Evolutionary conservation across 2,113 vertebrate genomes (phyloP).

Genomic region (Etheostoma spectabile): DNA sequence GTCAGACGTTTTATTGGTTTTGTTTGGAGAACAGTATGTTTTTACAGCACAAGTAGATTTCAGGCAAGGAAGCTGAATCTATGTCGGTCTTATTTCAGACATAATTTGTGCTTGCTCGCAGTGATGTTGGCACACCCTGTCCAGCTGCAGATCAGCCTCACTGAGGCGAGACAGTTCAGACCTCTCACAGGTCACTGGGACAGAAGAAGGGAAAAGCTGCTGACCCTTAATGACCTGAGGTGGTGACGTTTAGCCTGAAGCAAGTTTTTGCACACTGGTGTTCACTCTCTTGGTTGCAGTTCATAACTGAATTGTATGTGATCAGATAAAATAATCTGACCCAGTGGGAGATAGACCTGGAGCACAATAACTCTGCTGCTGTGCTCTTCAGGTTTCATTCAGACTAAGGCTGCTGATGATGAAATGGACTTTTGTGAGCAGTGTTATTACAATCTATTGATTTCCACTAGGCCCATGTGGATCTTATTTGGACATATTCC

Average conservation of each 20-base stretch:
- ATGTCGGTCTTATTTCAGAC: slow-evolving; percentile 16
- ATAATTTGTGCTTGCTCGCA: background rate
- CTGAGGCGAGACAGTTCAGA: background rate
- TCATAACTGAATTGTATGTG: slow-evolving; percentile 26
- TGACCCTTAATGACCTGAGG: slow-evolving; percentile 31
- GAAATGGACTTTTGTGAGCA: slow-evolving; percentile 52
- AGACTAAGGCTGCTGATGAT: slow-evolving; percentile 41
- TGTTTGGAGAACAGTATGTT: slow-evolving; percentile 2
- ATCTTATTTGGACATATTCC: slow-evolving; percentile 29
- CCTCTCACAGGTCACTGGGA: slow-evolving; percentile 36
- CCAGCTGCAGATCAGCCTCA: slow-evolving; percentile 1
- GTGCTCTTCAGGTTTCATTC: slow-evolving; percentile 34
- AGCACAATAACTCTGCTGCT: background rate
- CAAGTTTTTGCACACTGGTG: background rate
- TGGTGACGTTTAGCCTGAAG: background rate
- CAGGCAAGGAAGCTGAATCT: background rate
- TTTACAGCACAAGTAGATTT: background rate
- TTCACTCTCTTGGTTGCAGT: background rate
- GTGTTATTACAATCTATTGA: slow-evolving; percentile 51
- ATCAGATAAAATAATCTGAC: slow-evolving; percentile 25
- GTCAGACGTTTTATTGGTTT: background rate
- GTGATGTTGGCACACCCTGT: background rate
- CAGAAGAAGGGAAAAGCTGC: slow-evolving; percentile 20
- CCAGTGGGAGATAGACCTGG: slow-evolving; percentile 14
- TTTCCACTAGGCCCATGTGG: slow-evolving; percentile 31